Evolutionary conservation across 1,140 invertebrate genomes (phyloP), one percentile per base, ranked within the genome.

Genomic region (Neodiprion pinetum): DNA sequence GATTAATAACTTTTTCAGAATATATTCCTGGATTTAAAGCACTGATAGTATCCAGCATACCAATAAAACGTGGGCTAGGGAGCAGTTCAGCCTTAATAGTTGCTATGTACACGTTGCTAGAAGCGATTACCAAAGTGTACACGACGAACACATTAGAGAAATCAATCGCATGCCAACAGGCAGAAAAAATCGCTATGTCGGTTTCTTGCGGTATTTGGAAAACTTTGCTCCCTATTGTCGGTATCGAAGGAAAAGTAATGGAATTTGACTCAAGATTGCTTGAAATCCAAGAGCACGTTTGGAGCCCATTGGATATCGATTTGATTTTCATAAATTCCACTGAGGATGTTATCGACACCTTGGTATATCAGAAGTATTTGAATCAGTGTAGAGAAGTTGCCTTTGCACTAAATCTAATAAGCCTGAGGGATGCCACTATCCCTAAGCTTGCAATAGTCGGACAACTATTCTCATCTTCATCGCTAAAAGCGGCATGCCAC

Each of bases 91-190:
- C 53, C 9, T 17, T 61, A 17, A 61, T 9, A 12, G 53, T 61
- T 61, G 53, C 53, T 61, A 61, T 17, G n/a, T 61, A 61, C n/a
- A 61, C 53, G 53, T 61, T 61, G 11, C n/a, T 61, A 61, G 53
- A 61, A 61, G 53, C 53, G 4, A 61, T 61, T 12, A 61, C 53
- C n/a, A 61, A 61, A 14, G 53, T 61, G 11, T 9, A 61, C 9
- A 61, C 53, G 53, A 12, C 53, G n/a, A 61, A 61, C 53, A 61
- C 53, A 12, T 17, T 61, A 12, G 53, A 61, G 53, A 61, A 61
- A 61, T 61, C 53, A 61, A 61, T 61, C 5, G 53, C 53, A 17
- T 61, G 53, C n/a, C 53, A 61, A 61, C 53, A 8, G 9, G 53
- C 53, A 17, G 53, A 61, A 61, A 61, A 61, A 61, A 61, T 61